Percentiles rank a stretch among this genome's conserved stretches.
phyloP scores from a whole-genome alignment of 1,140 invertebrate genomes.

The Metaphire vulgaris region DNA sequence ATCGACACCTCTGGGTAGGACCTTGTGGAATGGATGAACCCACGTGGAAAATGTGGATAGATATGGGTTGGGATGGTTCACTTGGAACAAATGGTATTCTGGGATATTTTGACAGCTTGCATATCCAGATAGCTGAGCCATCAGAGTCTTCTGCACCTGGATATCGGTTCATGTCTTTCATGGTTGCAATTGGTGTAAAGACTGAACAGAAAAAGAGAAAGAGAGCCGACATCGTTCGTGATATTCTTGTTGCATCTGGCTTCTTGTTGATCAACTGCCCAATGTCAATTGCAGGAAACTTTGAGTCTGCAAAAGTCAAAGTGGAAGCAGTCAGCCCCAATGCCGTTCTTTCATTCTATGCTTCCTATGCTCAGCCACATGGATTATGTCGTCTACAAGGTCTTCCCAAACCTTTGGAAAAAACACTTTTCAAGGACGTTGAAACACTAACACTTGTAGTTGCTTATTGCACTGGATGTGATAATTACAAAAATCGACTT shows the following conservation, averaged over 20 bases:
- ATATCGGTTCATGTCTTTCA: not conserved
- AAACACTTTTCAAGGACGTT: conserved; percentile 15
- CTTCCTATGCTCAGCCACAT: not conserved
- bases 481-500: conserved; percentile 5
- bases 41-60: not conserved
- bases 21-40: not conserved
- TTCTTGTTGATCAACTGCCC: conserved; percentile 22
- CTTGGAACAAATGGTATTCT: not conserved
- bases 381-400: not conserved
- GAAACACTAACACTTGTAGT: conserved; percentile 10
- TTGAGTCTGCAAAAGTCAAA: conserved; percentile 13
- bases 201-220: not conserved
- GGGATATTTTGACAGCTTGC: not conserved
- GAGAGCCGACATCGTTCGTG: not conserved
- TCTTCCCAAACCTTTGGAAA: conserved; percentile 5
- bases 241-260: conserved; percentile 12
- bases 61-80: not conserved
- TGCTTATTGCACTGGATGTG: conserved; percentile 9
- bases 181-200: not conserved
- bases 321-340: conserved; percentile 12
- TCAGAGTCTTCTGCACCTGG: not conserved
- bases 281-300: conserved; percentile 4
- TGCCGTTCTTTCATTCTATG: not conserved
- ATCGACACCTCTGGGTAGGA: not conserved
- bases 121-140: not conserved